Evolutionary conservation across 2,797 vertebrate species (phyloP), one percentile per base, ranked within the genome.

Genomic region (Allobates femoralis): DNA sequence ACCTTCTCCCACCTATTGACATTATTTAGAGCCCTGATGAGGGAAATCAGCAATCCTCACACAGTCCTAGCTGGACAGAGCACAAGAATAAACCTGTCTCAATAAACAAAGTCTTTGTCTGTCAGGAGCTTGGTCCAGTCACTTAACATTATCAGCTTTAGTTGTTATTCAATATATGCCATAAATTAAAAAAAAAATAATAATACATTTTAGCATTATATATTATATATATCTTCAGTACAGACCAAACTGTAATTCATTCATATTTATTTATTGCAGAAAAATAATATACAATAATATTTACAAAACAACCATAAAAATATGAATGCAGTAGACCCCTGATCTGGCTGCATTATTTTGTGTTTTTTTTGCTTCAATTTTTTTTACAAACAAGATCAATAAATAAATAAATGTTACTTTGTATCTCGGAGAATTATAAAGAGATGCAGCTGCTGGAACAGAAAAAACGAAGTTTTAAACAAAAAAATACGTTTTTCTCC

Each of bases 391-490:
- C 95, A 94, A 94, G 94, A 95, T 93, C 94, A 99, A 99, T 99
- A 99, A 99, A 99, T 99, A 99, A 99, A 99, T 99, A 98, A 96
- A 97, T 95, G 96, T 94, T 94, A 93, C 94, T 94, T 94, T 89
- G 90, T 92, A 92, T 93, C 90, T 93, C 93, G 92, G 91, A 94
- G 90, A 91, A 92, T 83, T 92, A 92, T 90, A 90, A 91, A 94
- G 95, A 91, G 91, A 93, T 88, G 92, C 86, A 91, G 94, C 93
- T 89, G 92, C 90, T 95, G 94, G 93, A 94, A 91, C 90, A 92
- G 89, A 73, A 83, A 92, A 84, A 85, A 95, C 93, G 95, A 94
- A 94, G 92, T 90, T 92, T 95, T 10, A 82, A 66, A 46, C 77
- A 66, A 60, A 85, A 88, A 88, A 89, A 88, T 16, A 0, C 26